Evolutionary conservation across 2,888 invertebrate genomes (phyloP).

Genomic region (Pegoplata infirma): DNA sequence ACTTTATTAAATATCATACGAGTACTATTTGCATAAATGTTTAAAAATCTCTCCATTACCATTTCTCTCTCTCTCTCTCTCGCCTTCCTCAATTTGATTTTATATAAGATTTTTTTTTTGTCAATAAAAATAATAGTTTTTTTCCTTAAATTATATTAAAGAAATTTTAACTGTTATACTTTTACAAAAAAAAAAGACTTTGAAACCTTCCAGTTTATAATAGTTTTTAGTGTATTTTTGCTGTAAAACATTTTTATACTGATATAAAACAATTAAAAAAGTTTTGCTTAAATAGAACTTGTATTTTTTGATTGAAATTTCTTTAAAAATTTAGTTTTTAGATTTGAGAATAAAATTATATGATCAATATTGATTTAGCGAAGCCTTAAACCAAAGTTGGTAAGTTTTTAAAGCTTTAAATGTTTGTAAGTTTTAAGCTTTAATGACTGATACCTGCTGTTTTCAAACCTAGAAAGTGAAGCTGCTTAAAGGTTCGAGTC

Average conservation of each 20-base stretch:
- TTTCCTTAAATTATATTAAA: conserved; percentile 31
- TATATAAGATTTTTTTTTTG: conserved; percentile 1
- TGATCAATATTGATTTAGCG: too few relatives aligned
- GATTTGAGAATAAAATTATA: too few relatives aligned
- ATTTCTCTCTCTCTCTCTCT: background rate
- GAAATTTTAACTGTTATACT: conserved; percentile 5
- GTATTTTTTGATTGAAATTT: too few relatives aligned
- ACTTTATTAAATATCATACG: background rate
- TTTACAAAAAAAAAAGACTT: conserved; percentile 15
- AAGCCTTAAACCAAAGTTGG: too few relatives aligned
- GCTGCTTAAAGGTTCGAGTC: too few relatives aligned
- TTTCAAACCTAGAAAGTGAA: too few relatives aligned
- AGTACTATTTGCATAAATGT: background rate
- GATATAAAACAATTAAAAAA: too few relatives aligned
- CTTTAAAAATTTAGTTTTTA: too few relatives aligned
- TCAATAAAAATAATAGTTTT: background rate
- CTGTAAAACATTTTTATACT: background rate
- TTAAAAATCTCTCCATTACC: background rate
- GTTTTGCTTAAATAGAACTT: too few relatives aligned
- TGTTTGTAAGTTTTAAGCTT: too few relatives aligned
- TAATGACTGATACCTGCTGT: too few relatives aligned
- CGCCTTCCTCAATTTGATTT: background rate
- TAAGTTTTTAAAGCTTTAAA: too few relatives aligned
- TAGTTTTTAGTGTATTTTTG: background rate
- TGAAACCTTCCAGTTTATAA: background rate